Conservation (phyloP, 2,888 invertebrate genomes). For the Acrocyrtus sp. region DNA sequence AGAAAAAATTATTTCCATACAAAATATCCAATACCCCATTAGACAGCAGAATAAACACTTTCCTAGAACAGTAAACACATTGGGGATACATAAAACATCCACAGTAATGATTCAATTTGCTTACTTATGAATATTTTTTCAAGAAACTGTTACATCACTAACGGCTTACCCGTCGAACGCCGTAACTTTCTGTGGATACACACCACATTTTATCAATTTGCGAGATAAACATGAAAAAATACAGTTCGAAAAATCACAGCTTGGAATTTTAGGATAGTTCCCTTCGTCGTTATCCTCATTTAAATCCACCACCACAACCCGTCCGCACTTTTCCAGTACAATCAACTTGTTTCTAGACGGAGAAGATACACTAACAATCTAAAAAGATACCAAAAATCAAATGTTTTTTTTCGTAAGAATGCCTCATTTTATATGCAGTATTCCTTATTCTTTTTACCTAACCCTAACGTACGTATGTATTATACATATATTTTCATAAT, state of each 20-base stretch:
- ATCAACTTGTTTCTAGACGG: constrained; percentile 42
- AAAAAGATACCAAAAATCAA: not conserved
- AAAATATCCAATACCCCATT: constrained; percentile 54
- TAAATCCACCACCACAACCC: constrained; percentile 7
- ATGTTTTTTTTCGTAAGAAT: too few relatives aligned
- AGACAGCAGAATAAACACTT: constrained; percentile 51
- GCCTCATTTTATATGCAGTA: too few relatives aligned
- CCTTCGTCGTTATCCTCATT: not conserved
- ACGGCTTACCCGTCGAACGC: constrained; percentile 57
- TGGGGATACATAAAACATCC: too few relatives aligned
- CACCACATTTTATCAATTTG: not conserved
- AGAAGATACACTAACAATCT: constrained; percentile 49
- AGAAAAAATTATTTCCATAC: constrained; percentile 16
- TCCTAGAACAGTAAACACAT: constrained; percentile 27
- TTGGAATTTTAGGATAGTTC: too few relatives aligned
- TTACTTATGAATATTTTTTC: too few relatives aligned
- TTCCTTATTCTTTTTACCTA: too few relatives aligned
- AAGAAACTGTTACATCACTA: too few relatives aligned
- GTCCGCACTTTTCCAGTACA: constrained; percentile 44
- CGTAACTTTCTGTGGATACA: constrained; percentile 33
- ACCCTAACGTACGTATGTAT: too few relatives aligned
- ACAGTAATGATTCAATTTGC: constrained; percentile 4
- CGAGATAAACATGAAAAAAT: too few relatives aligned
- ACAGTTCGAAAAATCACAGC: too few relatives aligned
- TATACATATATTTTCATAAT: too few relatives aligned